Conservation (phyloP, 2,113 vertebrate species). For the Suricata suricatta region DNA sequence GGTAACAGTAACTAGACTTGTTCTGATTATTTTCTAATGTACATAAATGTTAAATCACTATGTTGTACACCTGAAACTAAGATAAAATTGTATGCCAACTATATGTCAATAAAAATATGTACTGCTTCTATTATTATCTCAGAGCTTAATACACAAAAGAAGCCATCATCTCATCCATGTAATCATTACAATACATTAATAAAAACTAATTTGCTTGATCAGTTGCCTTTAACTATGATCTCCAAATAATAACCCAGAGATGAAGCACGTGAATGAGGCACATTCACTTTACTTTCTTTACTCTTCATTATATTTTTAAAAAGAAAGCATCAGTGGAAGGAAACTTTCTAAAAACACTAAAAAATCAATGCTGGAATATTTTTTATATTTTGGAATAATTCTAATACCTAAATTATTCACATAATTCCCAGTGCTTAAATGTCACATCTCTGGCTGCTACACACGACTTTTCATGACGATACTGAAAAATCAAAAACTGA, state of each 20-base stretch:
- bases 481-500: neutral
- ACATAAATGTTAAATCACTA: neutral
- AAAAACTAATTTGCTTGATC: neutral
- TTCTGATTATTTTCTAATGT: neutral
- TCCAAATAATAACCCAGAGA: constrained; percentile 7
- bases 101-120: neutral
- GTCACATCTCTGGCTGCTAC: neutral
- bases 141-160: neutral
- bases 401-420: constrained; percentile 21
- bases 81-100: neutral
- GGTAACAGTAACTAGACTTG: neutral
- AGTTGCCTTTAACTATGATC: neutral
- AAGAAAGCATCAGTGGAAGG: neutral
- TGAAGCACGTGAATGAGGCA: neutral
- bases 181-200: neutral
- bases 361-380: neutral
- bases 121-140: neutral
- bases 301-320: neutral
- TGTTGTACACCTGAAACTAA: neutral
- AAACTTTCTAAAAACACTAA: neutral
- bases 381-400: neutral
- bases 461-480: neutral
- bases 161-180: neutral
- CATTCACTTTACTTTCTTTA: neutral
- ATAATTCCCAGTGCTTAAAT: constrained; percentile 1